Evolutionary conservation across 2,113 vertebrate species (phyloP).

Genomic region (Etheostoma cragini): DNA sequence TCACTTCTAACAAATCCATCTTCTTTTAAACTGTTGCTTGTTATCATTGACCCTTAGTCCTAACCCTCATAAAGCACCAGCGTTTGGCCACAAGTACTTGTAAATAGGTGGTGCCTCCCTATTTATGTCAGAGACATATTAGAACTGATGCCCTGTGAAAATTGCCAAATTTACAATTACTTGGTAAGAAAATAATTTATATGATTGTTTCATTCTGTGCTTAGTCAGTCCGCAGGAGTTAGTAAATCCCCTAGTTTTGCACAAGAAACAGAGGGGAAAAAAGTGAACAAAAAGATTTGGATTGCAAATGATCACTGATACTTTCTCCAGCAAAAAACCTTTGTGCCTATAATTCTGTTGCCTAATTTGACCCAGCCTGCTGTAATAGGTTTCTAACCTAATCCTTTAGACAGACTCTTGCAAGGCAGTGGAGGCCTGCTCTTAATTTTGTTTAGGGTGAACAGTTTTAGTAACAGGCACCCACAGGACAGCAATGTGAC

Average conservation of each 20-base stretch:
- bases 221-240: neutral
- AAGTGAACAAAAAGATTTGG: neutral
- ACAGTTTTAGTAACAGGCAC: constrained; percentile 66
- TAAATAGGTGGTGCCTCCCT: constrained; percentile 66
- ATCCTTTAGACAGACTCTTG: constrained; percentile 27
- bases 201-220: neutral
- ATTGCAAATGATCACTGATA: neutral
- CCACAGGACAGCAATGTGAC: constrained; percentile 36
- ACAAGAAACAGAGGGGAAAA: constrained; percentile 9
- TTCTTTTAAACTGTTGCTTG: constrained; percentile 75
- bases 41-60: constrained; percentile 79
- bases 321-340: constrained; percentile 9
- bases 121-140: constrained; percentile 60
- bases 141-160: constrained; percentile 46
- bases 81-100: constrained; percentile 58
- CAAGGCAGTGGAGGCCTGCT: constrained; percentile 48
- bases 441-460: constrained; percentile 62
- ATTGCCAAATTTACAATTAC: constrained; percentile 27
- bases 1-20: constrained; percentile 76
- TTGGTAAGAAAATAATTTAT: constrained; percentile 5
- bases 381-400: constrained; percentile 42
- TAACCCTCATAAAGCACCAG: constrained; percentile 73
- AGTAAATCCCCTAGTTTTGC: neutral
- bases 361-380: constrained; percentile 53
- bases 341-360: constrained; percentile 23